Evolutionary conservation across 1,140 invertebrate species (phyloP), one percentile per base, ranked within the genome.

Genomic region (Manduca sexta): DNA sequence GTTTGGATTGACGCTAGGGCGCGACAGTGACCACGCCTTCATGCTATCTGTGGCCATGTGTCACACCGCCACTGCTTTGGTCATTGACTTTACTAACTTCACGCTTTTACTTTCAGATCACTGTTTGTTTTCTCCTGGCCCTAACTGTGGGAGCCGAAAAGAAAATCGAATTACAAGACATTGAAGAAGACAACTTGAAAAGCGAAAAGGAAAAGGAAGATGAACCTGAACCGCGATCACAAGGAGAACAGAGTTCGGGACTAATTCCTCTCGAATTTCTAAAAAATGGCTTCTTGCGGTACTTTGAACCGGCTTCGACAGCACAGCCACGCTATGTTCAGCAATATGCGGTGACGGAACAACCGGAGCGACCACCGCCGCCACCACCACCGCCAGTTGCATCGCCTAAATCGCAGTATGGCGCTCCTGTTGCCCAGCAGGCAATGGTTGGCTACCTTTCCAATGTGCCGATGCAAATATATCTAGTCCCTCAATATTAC

Each of bases 81-180:
- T 63, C 57, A 35, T 63, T 53, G 43, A 72, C 66, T 45, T 50
- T 13, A 41, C 18, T 37, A 31, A 65, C 59, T 38, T 49, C 41
- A 54, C 45, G 52, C 65, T 81, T 81, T 74, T 72, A 69, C 60
- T 87, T 86, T 75, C 86, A 87, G 84, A 49, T 74, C 30, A 56
- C 63, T 52, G 56, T 69, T 12, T 34, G 80, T 31, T 53, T 81
- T 18, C 48, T 84, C 8, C 43, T 86, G 16, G 64, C 53, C 16
- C 41, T 72, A 30, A 49, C 52, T 17, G 69, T 64, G 11, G 47
- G 40, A 46, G 71, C 70, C 16, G 86, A 87, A 16, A 86, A 86
- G 63, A 85, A 86, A 63, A 86, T 87, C 11, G 74, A 82, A 46
- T 49, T 87, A 18, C 77, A 87, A 60, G 86, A 87, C 56, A 87